phyloP scores from a whole-genome alignment of 2,797 vertebrate genomes.

The Sebastes goodei region DNA sequence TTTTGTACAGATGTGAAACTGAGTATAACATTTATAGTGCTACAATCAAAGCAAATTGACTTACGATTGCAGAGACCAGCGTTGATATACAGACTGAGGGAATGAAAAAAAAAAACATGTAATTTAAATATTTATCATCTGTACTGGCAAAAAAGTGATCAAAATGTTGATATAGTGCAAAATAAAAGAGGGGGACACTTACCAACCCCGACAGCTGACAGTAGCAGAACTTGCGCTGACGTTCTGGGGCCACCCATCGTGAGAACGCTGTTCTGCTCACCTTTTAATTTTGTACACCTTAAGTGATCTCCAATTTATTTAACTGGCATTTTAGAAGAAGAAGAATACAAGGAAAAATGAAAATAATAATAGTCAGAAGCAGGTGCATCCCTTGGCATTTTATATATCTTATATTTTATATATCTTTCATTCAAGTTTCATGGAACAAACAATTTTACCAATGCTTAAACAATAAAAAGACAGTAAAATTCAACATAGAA shows the following conservation, averaged over 20 bases:
- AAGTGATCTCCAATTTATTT: background rate
- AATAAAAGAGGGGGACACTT: conserved; percentile 15
- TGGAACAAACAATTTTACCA: background rate
- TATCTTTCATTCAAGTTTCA: background rate
- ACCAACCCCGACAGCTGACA: conserved; percentile 30
- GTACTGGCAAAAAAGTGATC: background rate
- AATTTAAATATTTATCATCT: background rate
- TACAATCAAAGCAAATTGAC: conserved; percentile 3
- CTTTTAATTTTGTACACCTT: background rate
- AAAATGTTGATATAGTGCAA: background rate
- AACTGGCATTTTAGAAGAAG: background rate
- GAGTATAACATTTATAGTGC: background rate
- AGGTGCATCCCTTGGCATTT: background rate
- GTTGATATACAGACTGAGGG: conserved; percentile 18
- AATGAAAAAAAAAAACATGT: background rate
- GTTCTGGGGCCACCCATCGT: conserved; percentile 38
- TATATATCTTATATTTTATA: background rate
- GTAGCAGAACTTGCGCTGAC: conserved; percentile 9
- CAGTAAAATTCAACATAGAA: background rate
- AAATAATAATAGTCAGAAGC: background rate
- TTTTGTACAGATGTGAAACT: background rate
- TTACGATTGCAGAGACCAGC: conserved; percentile 36
- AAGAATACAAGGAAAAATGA: background rate
- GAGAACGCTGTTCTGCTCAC: background rate
- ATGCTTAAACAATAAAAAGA: background rate